phyloP scores from a whole-genome alignment of 2,888 invertebrate genomes.

The Drosophila emarginata region DNA sequence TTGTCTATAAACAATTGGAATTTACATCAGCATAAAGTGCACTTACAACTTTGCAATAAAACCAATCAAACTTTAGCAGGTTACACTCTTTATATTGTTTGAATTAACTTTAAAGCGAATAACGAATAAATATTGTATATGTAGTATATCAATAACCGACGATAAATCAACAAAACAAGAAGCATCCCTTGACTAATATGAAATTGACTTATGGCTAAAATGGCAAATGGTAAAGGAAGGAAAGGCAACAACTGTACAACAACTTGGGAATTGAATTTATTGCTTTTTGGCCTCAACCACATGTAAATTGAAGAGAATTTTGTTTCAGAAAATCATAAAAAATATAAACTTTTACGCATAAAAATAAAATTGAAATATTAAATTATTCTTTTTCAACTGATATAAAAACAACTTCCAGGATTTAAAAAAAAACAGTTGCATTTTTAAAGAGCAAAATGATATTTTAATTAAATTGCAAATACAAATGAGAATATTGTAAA shows the following conservation, averaged over 20 bases:
- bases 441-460: too few relatives aligned
- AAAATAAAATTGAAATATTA: not conserved
- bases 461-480: too few relatives aligned
- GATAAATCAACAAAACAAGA: slow-evolving; percentile 5
- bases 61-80: too few relatives aligned
- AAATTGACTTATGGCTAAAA: slow-evolving; percentile 5
- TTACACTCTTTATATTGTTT: too few relatives aligned
- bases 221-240: not conserved
- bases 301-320: not conserved
- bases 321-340: not conserved
- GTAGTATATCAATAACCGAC: not conserved
- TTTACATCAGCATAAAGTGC: too few relatives aligned
- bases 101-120: too few relatives aligned
- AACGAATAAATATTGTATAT: not conserved
- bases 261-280: slow-evolving; percentile 12
- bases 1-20: too few relatives aligned
- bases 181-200: slow-evolving; percentile 1
- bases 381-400: too few relatives aligned
- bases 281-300: not conserved
- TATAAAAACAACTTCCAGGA: too few relatives aligned
- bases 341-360: not conserved
- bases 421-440: too few relatives aligned
- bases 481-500: too few relatives aligned
- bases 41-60: too few relatives aligned
- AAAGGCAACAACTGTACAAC: not conserved